phyloP scores from a whole-genome alignment of 2,113 vertebrate genomes.

The Oreotrochilus melanogaster region DNA sequence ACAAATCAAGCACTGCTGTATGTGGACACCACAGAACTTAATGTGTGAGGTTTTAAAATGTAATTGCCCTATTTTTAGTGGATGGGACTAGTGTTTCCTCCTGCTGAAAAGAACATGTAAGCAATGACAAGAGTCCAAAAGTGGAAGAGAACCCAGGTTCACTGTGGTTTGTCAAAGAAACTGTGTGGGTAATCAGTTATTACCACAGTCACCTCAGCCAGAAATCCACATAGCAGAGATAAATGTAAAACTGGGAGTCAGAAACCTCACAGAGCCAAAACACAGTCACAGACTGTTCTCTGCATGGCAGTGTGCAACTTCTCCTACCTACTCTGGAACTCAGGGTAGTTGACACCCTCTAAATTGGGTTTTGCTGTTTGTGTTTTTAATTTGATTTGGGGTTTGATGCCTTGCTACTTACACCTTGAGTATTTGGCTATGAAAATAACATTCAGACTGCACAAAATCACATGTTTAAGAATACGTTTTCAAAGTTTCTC shows the following conservation, averaged over 20 bases:
- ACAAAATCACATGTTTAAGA: not conserved
- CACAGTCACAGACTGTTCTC: not conserved
- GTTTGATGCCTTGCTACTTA: not conserved
- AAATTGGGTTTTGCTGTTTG: not conserved
- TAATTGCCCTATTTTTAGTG: not conserved
- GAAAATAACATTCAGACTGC: not conserved
- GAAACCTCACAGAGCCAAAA: not conserved
- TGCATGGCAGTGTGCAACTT: not conserved
- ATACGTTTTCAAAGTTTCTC: not conserved
- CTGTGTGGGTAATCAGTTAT: not conserved
- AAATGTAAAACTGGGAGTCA: not conserved
- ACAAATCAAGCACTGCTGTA: not conserved
- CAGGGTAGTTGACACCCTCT: not conserved
- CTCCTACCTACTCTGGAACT: not conserved
- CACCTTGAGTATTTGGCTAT: not conserved
- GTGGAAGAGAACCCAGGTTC: not conserved
- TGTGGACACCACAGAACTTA: not conserved
- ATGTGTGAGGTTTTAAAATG: rapidly evolving
- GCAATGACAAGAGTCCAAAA: not conserved
- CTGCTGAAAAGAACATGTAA: not conserved
- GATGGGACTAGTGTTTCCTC: not conserved
- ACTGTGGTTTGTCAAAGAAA: not conserved
- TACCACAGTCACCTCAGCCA: not conserved
- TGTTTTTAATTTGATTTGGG: not conserved
- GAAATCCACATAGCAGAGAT: not conserved